Percentiles rank a stretch among this genome's conserved stretches.
phyloP scores from a whole-genome alignment of 2,113 vertebrate genomes.

The Rana temporaria region DNA sequence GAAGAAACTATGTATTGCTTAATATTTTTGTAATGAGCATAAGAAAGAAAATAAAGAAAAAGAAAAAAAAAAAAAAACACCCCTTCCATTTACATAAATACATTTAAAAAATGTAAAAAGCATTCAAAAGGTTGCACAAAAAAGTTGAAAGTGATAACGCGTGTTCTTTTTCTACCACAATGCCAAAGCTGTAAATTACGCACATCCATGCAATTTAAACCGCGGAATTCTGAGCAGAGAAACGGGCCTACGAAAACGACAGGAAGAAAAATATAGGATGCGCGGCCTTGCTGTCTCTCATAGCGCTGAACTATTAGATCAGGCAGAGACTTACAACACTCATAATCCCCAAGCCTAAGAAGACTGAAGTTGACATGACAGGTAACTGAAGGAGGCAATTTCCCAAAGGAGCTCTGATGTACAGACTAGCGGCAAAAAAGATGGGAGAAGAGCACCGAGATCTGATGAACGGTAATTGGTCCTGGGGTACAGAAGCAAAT shows the following conservation, averaged over 20 bases:
- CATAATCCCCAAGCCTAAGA: constrained; percentile 37
- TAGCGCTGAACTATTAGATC: constrained; percentile 43
- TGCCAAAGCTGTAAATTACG: constrained; percentile 11
- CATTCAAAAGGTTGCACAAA: no score
- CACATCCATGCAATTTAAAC: neutral
- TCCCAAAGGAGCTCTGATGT: constrained; percentile 27
- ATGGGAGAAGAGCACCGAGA: constrained; percentile 31
- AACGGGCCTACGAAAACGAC: neutral
- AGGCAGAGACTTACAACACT: constrained; percentile 42
- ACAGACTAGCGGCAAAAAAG: constrained; percentile 28
- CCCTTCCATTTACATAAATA: no score
- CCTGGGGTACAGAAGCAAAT: constrained; percentile 28
- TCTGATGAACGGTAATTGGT: constrained; percentile 37
- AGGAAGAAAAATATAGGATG: constrained; percentile 10
- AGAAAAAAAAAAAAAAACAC: no score
- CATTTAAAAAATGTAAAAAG: no score
- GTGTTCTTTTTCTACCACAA: neutral
- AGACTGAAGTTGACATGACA: constrained; percentile 42
- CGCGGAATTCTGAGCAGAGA: neutral
- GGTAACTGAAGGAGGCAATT: constrained; percentile 39
- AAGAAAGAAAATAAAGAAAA: no score
- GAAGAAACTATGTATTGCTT: no score
- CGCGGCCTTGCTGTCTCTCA: constrained; percentile 12
- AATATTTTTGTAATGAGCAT: no score
- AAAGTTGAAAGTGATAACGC: no score